A percentile compares a stretch with the other conserved stretches of the same genome.
Conservation (phyloP, 64 coral and sea anemone genomes). For the Montipora foliosa region DNA sequence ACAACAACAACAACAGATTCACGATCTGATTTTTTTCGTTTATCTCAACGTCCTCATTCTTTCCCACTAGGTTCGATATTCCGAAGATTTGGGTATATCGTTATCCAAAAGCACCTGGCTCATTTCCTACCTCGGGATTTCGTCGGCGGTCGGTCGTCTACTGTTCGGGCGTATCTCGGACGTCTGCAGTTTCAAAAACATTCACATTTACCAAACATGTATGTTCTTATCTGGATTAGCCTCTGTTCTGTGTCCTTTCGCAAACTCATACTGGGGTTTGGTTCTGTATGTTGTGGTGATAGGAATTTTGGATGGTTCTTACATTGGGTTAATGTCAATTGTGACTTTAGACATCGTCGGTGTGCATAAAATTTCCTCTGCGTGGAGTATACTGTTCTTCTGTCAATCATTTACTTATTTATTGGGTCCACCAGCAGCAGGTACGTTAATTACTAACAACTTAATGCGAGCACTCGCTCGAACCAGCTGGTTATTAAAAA, state of each 20-base stretch:
- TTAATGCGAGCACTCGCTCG: too few species aligned
- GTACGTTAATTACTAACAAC: constrained; percentile 7
- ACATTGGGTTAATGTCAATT: constrained; percentile 94
- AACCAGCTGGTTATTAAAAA: too few species aligned
- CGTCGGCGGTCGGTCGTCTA: constrained; percentile 87
- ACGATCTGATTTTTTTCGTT: too few species aligned
- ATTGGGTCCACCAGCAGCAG: constrained; percentile 85
- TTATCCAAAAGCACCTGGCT: constrained; percentile 79
- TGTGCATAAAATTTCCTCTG: constrained; percentile 76
- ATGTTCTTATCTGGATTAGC: constrained; percentile 84
- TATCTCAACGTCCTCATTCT: not conserved
- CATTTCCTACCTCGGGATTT: constrained; percentile 89
- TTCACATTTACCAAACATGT: constrained; percentile 75
- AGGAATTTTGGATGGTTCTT: constrained; percentile 90
- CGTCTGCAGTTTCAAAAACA: constrained; percentile 72
- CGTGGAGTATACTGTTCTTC: constrained; percentile 89
- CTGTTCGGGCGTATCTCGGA: constrained; percentile 88
- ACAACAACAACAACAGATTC: too few species aligned
- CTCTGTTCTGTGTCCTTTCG: constrained; percentile 81
- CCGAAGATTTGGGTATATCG: constrained; percentile 82
- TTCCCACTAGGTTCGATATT: constrained; percentile 69
- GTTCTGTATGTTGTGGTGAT: constrained; percentile 81
- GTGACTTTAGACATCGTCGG: constrained; percentile 87
- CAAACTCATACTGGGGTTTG: constrained; percentile 59
- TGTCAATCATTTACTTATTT: constrained; percentile 97